These are phyloP conservation scores for Bilobella aurantiaca DNA, from an alignment of 1,140 invertebrate species.

Conservation along the genomic window DNA sequence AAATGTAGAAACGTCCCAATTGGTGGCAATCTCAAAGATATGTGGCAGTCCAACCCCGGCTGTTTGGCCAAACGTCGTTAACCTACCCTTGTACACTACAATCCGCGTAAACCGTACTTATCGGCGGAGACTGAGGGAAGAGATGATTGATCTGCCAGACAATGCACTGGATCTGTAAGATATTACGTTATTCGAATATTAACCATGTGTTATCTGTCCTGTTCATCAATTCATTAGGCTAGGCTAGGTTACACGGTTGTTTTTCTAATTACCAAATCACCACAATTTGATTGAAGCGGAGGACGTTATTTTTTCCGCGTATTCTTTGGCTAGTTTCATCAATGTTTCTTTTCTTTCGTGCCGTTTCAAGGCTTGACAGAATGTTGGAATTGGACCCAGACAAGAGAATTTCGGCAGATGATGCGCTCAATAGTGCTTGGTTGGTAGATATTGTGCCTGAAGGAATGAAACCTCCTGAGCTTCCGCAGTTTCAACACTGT, in stretches of 20 bases:
- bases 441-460: conserved; percentile 80
- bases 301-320: no score
- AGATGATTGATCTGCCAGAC: conserved; percentile 82
- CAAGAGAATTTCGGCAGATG: conserved; percentile 83
- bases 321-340: no score
- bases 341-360: neutral
- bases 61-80: conserved; percentile 95
- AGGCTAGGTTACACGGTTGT: neutral
- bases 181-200: neutral
- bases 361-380: conserved; percentile 56
- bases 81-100: conserved; percentile 82
- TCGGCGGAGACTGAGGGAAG: conserved; percentile 75
- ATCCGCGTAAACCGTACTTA: conserved; percentile 86
- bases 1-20: conserved; percentile 81
- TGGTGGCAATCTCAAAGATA: conserved; percentile 86
- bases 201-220: neutral
- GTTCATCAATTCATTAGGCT: neutral
- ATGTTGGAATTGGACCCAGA: conserved; percentile 95
- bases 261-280: neutral
- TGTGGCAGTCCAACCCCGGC: conserved; percentile 94
- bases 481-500: conserved; percentile 95
- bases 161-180: conserved; percentile 68
- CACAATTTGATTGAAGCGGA: neutral
- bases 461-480: conserved; percentile 63
- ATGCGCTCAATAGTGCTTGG: conserved; percentile 90